Evolutionary conservation across 2,113 vertebrate genomes (phyloP).

Genomic region (Ivindomyrus marchei): DNA sequence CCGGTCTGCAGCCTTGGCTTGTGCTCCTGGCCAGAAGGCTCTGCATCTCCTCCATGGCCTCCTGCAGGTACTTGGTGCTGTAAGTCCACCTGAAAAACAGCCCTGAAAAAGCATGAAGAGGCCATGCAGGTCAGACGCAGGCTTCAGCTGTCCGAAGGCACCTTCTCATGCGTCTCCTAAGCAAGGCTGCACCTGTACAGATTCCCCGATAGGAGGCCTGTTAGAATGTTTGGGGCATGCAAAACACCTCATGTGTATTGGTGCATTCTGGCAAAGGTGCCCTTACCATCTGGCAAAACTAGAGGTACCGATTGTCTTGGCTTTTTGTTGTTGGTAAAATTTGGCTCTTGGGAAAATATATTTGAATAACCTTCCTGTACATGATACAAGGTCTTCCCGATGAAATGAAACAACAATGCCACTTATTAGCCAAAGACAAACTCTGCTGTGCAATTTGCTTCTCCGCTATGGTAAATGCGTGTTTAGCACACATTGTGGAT

Average conservation of each 20-base stretch:
- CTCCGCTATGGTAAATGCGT: not conserved
- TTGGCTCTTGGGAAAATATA: no score
- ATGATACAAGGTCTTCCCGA: not conserved
- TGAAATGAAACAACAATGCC: not conserved
- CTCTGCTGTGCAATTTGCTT: not conserved
- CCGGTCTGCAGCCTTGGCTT: not conserved
- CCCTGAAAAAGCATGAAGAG: conserved; percentile 46
- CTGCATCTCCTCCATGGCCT: conserved; percentile 62
- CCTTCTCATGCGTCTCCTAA: not conserved
- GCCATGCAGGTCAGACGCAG: not conserved
- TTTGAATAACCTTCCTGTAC: not conserved
- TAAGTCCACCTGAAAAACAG: conserved; percentile 72
- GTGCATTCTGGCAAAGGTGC: not conserved
- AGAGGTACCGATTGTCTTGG: not conserved
- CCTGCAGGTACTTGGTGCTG: conserved; percentile 56
- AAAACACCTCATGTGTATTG: not conserved
- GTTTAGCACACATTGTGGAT: not conserved
- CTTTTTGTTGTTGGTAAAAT: not conserved
- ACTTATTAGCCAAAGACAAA: not conserved
- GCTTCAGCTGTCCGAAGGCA: not conserved
- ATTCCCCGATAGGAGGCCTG: not conserved
- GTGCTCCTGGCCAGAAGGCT: conserved; percentile 42
- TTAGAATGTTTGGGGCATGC: not conserved
- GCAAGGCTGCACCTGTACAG: not conserved
- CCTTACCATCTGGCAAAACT: not conserved